These are phyloP conservation scores for Cheilosia variabilis DNA, from an alignment of 2,888 invertebrate species.

Conservation along the genomic window DNA sequence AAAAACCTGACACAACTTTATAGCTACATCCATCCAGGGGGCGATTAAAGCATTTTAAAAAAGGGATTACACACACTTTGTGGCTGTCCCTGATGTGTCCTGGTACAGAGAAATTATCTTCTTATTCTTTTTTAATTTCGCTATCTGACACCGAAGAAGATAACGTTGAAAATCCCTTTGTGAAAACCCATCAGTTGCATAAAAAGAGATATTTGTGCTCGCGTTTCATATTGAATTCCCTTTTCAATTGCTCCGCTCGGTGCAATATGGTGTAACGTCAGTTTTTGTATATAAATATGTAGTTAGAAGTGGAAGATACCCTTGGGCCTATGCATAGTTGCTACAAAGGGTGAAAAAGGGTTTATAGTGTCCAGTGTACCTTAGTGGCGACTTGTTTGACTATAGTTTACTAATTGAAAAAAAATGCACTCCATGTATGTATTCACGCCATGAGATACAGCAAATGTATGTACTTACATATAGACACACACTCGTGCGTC, in stretches of 20 bases:
- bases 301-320: conserved; percentile 42
- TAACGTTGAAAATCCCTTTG: conserved; percentile 45
- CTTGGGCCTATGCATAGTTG: conserved; percentile 19
- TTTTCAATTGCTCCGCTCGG: conserved; percentile 45
- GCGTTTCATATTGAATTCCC: conserved; percentile 64
- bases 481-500: too few species aligned
- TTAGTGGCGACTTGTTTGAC: conserved; percentile 43
- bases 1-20: not conserved
- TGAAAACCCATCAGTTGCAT: conserved; percentile 27
- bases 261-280: conserved; percentile 8
- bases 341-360: not conserved
- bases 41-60: conserved; percentile 13
- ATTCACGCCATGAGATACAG: too few species aligned
- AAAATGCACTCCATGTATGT: conserved; percentile 46
- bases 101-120: not conserved
- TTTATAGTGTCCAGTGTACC: not conserved
- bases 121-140: conserved; percentile 27
- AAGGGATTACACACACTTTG: conserved; percentile 30
- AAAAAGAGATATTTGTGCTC: conserved; percentile 37
- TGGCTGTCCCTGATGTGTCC: conserved; percentile 45
- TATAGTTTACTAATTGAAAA: conserved; percentile 56
- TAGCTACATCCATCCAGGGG: conserved; percentile 26
- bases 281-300: not conserved
- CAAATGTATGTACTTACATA: too few species aligned
- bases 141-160: conserved; percentile 44